A percentile compares a stretch with the other conserved stretches of the same genome.
phyloP scores from a whole-genome alignment of 2,113 vertebrate species.

The pig (Sus scrofa) region T2T-Sscrofa CM000824.6:117882001-117882500 shows the following conservation, averaged over 20 bases:
- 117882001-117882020: neutral
- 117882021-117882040: neutral
- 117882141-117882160: neutral
- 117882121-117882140: neutral
- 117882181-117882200: neutral
- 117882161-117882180: neutral
- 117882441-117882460: neutral
- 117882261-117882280: neutral
- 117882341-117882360: slow-evolving; percentile 18
- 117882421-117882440: neutral
- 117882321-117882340: neutral
- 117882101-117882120: neutral
- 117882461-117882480: slow-evolving; percentile 28
- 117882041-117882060: neutral
- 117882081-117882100: neutral
- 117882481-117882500: neutral
- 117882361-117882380: neutral
- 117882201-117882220: neutral
- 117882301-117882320: slow-evolving; percentile 1
- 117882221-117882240: neutral
- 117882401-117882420: neutral
- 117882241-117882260: neutral
- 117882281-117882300: neutral
- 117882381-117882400: neutral
- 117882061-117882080: neutral